Percentiles rank a stretch among this genome's conserved stretches.
Evolutionary conservation across 2,113 vertebrate genomes (phyloP).

Genomic region (Dicerorhinus sumatrensis): DNA sequence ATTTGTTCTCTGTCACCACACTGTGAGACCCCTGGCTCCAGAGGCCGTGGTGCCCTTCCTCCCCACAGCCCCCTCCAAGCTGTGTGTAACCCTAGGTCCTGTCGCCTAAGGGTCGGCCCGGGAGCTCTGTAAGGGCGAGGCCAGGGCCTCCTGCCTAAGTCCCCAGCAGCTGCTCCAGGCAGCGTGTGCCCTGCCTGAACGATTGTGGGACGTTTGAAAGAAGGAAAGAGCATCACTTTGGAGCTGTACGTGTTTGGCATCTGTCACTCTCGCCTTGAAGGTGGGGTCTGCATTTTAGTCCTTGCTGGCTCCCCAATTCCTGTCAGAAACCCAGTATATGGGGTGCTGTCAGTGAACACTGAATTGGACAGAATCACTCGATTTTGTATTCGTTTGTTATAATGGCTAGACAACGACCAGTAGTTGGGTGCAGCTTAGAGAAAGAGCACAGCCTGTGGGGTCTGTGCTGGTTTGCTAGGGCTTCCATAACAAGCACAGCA

Average conservation of each 20-base stretch:
- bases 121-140: too few relatives aligned
- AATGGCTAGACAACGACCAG: fast-evolving
- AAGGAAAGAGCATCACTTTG: neutral
- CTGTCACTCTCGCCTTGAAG: neutral
- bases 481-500: neutral
- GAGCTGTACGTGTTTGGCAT: neutral
- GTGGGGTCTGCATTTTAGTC: neutral
- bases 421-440: neutral
- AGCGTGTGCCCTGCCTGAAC: too few relatives aligned
- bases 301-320: neutral
- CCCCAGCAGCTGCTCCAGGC: neutral
- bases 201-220: fast-evolving
- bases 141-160: neutral
- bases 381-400: neutral
- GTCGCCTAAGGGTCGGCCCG: neutral
- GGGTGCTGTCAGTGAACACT: neutral
- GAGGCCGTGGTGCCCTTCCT: fast-evolving
- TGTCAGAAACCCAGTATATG: fast-evolving
- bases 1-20: neutral
- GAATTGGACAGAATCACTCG: neutral
- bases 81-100: neutral
- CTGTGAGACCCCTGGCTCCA: neutral
- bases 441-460: neutral
- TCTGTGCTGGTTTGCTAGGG: neutral
- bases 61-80: neutral